Evolutionary conservation across 1,140 invertebrate genomes (phyloP).

Genomic region (Drosophila mojavensis): DNA sequence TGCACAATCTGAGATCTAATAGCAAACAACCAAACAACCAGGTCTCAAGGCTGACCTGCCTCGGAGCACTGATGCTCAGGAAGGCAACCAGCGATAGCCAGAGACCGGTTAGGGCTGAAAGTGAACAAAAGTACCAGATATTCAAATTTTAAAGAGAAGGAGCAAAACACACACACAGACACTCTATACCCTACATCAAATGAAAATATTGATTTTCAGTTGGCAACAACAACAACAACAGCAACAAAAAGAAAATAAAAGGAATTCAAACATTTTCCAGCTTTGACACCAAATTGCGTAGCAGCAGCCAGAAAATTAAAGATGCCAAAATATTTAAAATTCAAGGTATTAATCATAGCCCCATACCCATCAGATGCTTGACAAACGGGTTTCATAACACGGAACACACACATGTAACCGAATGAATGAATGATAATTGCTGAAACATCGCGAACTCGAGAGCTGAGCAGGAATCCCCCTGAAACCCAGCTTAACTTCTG

Average conservation of each 20-base stretch:
- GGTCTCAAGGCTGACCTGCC: neutral
- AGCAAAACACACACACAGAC: too few relatives aligned
- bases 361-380: neutral
- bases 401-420: neutral
- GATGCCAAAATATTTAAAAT: neutral
- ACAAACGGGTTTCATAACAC: neutral
- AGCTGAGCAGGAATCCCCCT: neutral
- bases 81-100: slow-evolving; percentile 13
- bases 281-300: neutral
- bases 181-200: too few relatives aligned
- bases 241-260: too few relatives aligned
- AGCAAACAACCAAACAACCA: slow-evolving; percentile 2
- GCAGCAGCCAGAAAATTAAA: neutral
- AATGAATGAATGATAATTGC: neutral
- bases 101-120: neutral
- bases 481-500: neutral
- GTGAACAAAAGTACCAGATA: too few relatives aligned
- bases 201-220: too few relatives aligned
- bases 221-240: too few relatives aligned
- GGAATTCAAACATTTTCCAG: slow-evolving; percentile 42
- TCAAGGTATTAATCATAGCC: neutral
- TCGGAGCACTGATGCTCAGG: too few relatives aligned
- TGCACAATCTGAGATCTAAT: neutral
- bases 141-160: too few relatives aligned
- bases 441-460: neutral